Base-by-base conservation (phyloP, 2,797 vertebrate species). In the Gobio occitaniae region DNA sequence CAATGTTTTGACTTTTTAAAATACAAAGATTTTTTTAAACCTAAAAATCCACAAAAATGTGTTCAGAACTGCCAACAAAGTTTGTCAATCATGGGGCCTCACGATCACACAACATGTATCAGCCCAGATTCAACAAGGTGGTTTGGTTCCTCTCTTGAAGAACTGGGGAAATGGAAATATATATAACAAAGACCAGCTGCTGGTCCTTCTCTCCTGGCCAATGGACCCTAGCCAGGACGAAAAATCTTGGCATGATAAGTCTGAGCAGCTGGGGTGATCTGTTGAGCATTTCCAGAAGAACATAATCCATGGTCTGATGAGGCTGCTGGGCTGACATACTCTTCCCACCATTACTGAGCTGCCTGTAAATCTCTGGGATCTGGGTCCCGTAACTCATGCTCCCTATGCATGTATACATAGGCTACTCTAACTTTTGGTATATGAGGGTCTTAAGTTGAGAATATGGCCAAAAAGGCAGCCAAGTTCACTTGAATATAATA, bases 111-210 rank as follows among this genome's bases (percentile, higher is more conserved):
- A 65, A 63, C 9, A 69, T 76, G 29, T 25, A 77, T 63, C 54
- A 68, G 36, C 17, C 80, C 47, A 82, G 32, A 32, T 59, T 69
- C 63, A 69, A 12, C 75, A 63, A 66, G 25, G 25, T 48, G 29
- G 79, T 72, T 71, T 52, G 32, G 70, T 69, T 71, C 44, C 77
- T 70, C 9, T 88, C 41, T 59, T 82, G 52, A 69, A 68, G 50
- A 84, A 83, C 65, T n/a, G 69, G 44, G 76, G 15, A 36, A 63
- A 77, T 84, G 79, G 81, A 83, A 85, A 83, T 87, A 48, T 86
- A 78, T 82, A 36, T 76, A 87, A 87, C 86, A 56, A 69, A 86
- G 44, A 25, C 72, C 87, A 88, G 77, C 68, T 89, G 86, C 61
- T 76, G 52, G 54, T 78, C 71, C 25, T 68, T 82, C 50, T 80